These are phyloP conservation scores for Gnathonemus echidnorhynchus DNA, from an alignment of 2,113 vertebrate genomes.

Conservation along the genomic window DNA sequence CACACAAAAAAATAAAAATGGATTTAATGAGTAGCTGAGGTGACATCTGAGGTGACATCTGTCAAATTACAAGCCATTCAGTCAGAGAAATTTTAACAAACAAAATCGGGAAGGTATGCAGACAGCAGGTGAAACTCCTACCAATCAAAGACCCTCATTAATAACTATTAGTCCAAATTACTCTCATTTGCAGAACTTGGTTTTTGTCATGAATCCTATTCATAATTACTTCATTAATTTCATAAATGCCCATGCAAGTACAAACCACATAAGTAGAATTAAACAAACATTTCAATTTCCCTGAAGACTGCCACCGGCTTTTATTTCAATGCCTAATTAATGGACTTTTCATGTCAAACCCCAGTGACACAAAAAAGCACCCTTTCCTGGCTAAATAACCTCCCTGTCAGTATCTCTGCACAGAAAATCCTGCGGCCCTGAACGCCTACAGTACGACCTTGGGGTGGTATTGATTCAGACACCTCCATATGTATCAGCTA, in stretches of 20 bases:
- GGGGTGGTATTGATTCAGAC: not conserved
- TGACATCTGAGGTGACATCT: not conserved
- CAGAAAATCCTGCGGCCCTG: not conserved
- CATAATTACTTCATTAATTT: slow-evolving; percentile 3
- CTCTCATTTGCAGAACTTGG: not conserved
- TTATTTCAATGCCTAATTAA: not conserved
- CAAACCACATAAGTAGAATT: slow-evolving; percentile 7
- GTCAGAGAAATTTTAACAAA: not conserved
- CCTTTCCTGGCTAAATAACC: not conserved
- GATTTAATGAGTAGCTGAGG: not conserved
- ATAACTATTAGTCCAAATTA: not conserved
- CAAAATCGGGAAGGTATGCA: not conserved
- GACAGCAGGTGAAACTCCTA: not conserved
- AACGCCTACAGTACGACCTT: not conserved
- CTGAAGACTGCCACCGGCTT: not conserved
- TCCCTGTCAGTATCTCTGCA: not conserved
- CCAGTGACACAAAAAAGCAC: not conserved
- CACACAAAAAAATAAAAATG: not conserved
- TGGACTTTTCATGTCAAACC: not conserved
- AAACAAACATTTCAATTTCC: not conserved
- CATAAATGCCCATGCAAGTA: not conserved
- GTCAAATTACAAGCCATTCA: not conserved
- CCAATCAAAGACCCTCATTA: not conserved
- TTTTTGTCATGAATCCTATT: not conserved
- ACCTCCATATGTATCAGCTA: not conserved